Evolutionary conservation across 2,888 invertebrate species (phyloP), one percentile per base, ranked within the genome.

Genomic region (Leucophenga montana): DNA sequence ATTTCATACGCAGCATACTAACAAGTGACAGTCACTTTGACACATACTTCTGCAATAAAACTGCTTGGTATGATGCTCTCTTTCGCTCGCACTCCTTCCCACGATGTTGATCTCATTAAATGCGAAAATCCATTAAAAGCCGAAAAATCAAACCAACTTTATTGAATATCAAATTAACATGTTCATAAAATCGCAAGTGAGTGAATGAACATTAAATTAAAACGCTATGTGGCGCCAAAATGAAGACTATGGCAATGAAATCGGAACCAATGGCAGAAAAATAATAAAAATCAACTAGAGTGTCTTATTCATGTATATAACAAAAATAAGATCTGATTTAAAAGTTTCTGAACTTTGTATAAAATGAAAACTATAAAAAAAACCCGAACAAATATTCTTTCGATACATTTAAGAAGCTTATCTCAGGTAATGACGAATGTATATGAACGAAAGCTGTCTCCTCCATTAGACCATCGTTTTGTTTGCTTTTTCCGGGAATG

Each of bases 131-230:
- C 82, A 82, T 84, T 84, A 84, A 84, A 82, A 82, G 80, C 77
- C 83, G 78, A 82, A 83, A 39, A 83, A 80, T 82, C 82, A 80
- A 84, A 78, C 77, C 79, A 75, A 82, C 77, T 83, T 83, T 82
- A 83, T 84, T 80, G 82, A 83, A 84, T 82, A 82, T 79, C 80
- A 84, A 84, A 84, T 84, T 82, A 84, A 84, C 84, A 82, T 80
- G 83, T 80, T 84, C 83, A 82, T 84, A 84, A 84, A 84, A 84
- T 82, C 77, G 75, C 33, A n/a, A 39, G 39, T 39, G 39, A 39
- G 39, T 39, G 39, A 39, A 39, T 74, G 75, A 77, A 81, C 80
- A 82, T 79, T 81, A 82, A 81, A 82, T 80, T 81, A 81, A 82
- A 80, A 61, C 68, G 73, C 68, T 57, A 46, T 62, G 50, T 20